Evolutionary conservation across 2,113 vertebrate genomes (phyloP), one percentile per base, ranked within the genome.

Genomic region (Seriola quinqueradiata): DNA sequence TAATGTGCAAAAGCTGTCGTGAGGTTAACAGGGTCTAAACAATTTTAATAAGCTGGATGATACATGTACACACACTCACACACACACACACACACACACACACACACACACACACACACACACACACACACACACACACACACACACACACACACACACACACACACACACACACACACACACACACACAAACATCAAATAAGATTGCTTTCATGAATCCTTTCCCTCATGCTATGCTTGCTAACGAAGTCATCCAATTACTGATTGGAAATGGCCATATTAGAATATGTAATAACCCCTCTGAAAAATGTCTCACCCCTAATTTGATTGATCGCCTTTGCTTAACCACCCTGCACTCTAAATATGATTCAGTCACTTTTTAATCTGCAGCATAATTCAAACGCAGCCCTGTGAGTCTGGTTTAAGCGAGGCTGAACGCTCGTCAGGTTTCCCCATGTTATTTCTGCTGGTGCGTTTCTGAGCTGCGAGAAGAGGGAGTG

Each of bases 251-350:
- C 76, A 64, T 76, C 67, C 71, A 83, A 78, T 90, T 78, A 88
- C 59, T 69, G 63, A 78, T 34, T 82, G 76, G 54, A 77, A 79
- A 84, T 73, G 75, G 64, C 63, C 42, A 42, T 70, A 80, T 85
- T 83, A 88, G 79, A 85, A 82, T 59, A 83, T 57, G 54, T 70
- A 82, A 90, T 85, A 82, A 71, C 79, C 67, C 58, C 46, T 25
- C 23, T 82, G 71, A 74, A 83, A 85, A 32, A 10, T 36, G 6
- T 60, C 63, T 80, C 71, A 63, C 36, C 70, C 11, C 8, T 73
- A 76, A 87, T 89, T 75, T 89, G 85, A 89, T 76, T 72, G 77
- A 89, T 84, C n/a, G 7, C 71, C 73, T 82, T 67, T 32, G 70
- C 61, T 83, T 34, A 84, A 72, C 74, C 69, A 60, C 74, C 50